phyloP scores from a whole-genome alignment of 1,140 invertebrate species.

The Eubasilissa regina region DNA sequence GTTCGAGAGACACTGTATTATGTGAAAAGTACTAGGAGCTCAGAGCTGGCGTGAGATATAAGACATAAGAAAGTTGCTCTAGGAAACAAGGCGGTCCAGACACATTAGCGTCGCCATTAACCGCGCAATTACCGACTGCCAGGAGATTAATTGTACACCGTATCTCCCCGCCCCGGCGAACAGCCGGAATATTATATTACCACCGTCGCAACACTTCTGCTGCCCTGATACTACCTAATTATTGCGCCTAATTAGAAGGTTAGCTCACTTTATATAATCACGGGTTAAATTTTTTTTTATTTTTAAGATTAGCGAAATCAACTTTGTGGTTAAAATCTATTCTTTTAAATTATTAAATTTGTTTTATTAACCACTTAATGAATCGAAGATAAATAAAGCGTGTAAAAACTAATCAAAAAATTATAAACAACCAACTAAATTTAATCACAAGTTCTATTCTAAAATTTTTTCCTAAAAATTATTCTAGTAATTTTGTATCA shows the following conservation, averaged over 20 bases:
- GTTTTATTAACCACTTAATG: too few relatives aligned
- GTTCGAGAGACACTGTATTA: not conserved
- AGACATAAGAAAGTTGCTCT: not conserved
- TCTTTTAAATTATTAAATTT: too few relatives aligned
- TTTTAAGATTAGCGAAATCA: too few relatives aligned
- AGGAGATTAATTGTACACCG: slow-evolving; percentile 56
- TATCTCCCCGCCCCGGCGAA: slow-evolving; percentile 34
- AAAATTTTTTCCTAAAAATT: too few relatives aligned
- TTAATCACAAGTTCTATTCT: too few relatives aligned
- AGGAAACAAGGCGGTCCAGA: slow-evolving; percentile 48
- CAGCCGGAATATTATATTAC: slow-evolving; percentile 44
- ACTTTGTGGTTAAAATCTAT: too few relatives aligned
- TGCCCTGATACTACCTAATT: slow-evolving; percentile 35
- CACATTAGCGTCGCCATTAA: slow-evolving; percentile 59
- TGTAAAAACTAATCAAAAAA: too few relatives aligned
- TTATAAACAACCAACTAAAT: too few relatives aligned
- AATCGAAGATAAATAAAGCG: too few relatives aligned
- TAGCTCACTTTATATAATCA: not conserved
- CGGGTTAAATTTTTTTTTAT: slow-evolving; percentile 1
- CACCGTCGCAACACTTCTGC: slow-evolving; percentile 40
- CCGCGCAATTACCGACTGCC: slow-evolving; percentile 57
- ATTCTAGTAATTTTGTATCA: too few relatives aligned
- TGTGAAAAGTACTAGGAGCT: not conserved
- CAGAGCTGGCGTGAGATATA: not conserved
- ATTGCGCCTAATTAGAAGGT: slow-evolving; percentile 13